Evolutionary conservation across 2,113 vertebrate species (phyloP).

Genomic region (Anhinga rufa): DNA sequence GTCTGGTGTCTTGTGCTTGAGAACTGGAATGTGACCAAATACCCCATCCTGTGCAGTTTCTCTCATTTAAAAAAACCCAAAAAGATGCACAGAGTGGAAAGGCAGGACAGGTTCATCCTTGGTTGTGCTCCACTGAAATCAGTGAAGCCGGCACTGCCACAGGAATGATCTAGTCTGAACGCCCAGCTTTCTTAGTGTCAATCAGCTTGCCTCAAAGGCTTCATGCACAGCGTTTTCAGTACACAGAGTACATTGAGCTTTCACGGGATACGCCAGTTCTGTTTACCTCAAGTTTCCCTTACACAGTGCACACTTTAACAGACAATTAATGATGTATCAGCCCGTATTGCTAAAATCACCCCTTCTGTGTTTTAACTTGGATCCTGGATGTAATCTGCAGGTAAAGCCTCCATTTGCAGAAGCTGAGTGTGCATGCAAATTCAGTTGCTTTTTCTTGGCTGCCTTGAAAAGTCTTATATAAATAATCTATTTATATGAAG

Average conservation of each 20-base stretch:
- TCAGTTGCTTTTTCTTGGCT: neutral
- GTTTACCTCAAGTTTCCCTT: neutral
- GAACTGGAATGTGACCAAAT: neutral
- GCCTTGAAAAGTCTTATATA: neutral
- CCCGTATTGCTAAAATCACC: neutral
- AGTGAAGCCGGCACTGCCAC: neutral
- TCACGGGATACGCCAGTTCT: neutral
- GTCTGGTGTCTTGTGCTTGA: neutral
- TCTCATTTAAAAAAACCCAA: neutral
- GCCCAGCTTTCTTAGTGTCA: fast-evolving
- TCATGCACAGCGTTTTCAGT: neutral
- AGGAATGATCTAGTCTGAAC: neutral
- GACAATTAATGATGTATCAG: neutral
- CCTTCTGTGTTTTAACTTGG: neutral
- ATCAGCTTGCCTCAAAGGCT: neutral
- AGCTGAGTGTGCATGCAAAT: neutral
- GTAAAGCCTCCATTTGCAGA: neutral
- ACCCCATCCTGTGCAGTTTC: neutral
- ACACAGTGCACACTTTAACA: neutral
- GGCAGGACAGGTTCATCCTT: neutral
- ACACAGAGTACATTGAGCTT: neutral
- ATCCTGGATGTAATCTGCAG: neutral
- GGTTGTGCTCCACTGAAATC: neutral
- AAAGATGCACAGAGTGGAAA: fast-evolving
- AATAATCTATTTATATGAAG: neutral